Evolutionary conservation across 2,888 invertebrate genomes (phyloP).

Genomic region (Platerodrilus igneus): DNA sequence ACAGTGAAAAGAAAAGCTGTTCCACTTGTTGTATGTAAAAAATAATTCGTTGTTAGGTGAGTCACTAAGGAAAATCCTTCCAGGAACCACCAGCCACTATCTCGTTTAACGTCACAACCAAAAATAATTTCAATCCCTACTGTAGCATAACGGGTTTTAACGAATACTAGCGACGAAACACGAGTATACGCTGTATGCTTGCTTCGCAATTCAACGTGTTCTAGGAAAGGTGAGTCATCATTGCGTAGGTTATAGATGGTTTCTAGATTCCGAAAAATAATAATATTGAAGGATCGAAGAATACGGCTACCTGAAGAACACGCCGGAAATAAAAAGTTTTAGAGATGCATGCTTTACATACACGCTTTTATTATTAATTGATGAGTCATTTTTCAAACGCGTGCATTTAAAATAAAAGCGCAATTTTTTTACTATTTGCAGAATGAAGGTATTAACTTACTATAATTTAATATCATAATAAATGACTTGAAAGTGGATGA

Average conservation of each 20-base stretch:
- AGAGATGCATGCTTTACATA: no score
- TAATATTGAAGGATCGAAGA: no score
- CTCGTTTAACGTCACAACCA: slow-evolving; percentile 48
- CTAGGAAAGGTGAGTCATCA: slow-evolving; percentile 32
- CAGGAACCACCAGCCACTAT: slow-evolving; percentile 45
- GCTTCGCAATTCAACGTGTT: slow-evolving; percentile 18
- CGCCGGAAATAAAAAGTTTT: slow-evolving; percentile 18
- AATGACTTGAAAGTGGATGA: no score
- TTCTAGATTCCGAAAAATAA: no score
- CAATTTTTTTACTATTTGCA: no score
- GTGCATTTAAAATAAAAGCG: no score
- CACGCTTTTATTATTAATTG: no score
- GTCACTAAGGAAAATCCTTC: slow-evolving; percentile 45
- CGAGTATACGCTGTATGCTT: slow-evolving; percentile 19
- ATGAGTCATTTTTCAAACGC: no score
- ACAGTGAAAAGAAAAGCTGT: slow-evolving; percentile 10
- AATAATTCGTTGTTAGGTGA: slow-evolving; percentile 39
- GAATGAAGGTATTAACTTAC: no score
- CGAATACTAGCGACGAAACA: slow-evolving; percentile 21
- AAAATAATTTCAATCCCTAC: slow-evolving; percentile 38
- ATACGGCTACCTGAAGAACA: slow-evolving; percentile 15
- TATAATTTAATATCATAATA: no score
- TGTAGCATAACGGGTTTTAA: background rate
- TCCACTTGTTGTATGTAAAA: slow-evolving; percentile 28
- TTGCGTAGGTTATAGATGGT: slow-evolving; percentile 26